These are phyloP conservation scores for Drosophila kambysellisi DNA, from an alignment of 2,888 invertebrate species.

Conservation along the genomic window DNA sequence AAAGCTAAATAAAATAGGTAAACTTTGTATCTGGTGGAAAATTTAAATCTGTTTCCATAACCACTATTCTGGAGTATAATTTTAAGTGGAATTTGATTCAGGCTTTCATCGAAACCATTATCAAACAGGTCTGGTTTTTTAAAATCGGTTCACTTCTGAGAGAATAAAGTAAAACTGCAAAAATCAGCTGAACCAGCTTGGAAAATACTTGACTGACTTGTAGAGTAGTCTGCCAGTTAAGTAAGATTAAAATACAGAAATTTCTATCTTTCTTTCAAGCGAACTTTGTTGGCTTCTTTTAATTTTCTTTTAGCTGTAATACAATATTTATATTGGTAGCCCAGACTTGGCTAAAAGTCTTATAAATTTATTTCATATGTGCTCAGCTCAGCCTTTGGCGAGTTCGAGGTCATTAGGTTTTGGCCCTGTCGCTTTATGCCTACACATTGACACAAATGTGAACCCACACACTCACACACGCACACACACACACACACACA, in stretches of 20 bases:
- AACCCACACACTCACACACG: constrained; percentile 24
- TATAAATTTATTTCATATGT: constrained; percentile 6
- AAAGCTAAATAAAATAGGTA: too few relatives aligned
- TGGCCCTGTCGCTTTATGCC: constrained; percentile 34
- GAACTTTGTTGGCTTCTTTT: neutral
- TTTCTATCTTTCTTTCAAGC: neutral
- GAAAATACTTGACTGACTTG: neutral
- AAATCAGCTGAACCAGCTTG: neutral
- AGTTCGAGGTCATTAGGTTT: constrained; percentile 30
- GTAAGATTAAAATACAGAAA: neutral
- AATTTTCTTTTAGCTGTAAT: neutral
- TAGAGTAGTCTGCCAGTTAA: neutral
- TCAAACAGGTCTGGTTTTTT: neutral
- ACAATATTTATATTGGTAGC: neutral
- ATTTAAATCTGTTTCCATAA: too few relatives aligned
- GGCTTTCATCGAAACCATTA: too few relatives aligned
- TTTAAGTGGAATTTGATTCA: neutral
- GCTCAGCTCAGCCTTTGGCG: neutral
- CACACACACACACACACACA: constrained; percentile 7
- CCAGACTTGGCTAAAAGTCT: neutral
- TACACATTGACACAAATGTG: constrained; percentile 45
- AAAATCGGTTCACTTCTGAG: neutral
- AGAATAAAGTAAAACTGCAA: neutral
- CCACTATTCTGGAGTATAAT: neutral
- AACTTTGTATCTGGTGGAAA: too few relatives aligned